Base-by-base conservation (phyloP, 2,888 invertebrate genomes). In the Xestobium rufovillosum region DNA sequence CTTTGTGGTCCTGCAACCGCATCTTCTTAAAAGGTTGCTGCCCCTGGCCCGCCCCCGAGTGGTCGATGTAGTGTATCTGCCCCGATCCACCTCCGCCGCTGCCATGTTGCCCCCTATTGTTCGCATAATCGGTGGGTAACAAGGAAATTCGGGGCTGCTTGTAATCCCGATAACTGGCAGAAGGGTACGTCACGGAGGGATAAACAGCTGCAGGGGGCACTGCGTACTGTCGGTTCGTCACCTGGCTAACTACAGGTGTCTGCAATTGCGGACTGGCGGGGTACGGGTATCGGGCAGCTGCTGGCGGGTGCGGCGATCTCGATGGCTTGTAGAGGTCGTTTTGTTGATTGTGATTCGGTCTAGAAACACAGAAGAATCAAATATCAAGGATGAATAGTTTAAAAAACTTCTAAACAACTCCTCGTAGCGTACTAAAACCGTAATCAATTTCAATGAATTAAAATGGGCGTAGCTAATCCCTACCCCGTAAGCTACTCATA, bases 1-100 rank as follows among this genome's bases (percentile, higher is more conserved):
- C 72, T 48, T 72, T 71, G 36, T 65, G 66, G 33, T 70, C 68
- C 45, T 68, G 70, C 60, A 79, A 71, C 42, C 79, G 69, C 61
- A 78, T 76, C 71, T 77, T 78, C 69, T 78, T 78, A 68, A 75
- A 73, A 62, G 78, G 75, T 52, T 76, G 76, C 47, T 73, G 74
- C 53, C 72, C 71, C 16, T 39, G 35, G 3, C 34, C 36, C 13
- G 37, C 28, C 12, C 36, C 41, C 31, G 38, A 25, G 30, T 37
- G 36, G 12, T 30, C 28, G 3, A 12, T 30, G 12, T 38, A 34
- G 4, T 37, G 34, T 17, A 28, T 26, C 2, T 34, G 27, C 14
- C 28, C 34, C 19, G 30, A 34, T 30, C 46, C 36, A 42, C 48
- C 26, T 48, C 54, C 45, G 49, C 47, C 36, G 47, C 43, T 38